A percentile compares a stretch with the other conserved stretches of the same genome.
Evolutionary conservation across 2,888 invertebrate genomes (phyloP).

Genomic region (Xestobium rufovillosum): DNA sequence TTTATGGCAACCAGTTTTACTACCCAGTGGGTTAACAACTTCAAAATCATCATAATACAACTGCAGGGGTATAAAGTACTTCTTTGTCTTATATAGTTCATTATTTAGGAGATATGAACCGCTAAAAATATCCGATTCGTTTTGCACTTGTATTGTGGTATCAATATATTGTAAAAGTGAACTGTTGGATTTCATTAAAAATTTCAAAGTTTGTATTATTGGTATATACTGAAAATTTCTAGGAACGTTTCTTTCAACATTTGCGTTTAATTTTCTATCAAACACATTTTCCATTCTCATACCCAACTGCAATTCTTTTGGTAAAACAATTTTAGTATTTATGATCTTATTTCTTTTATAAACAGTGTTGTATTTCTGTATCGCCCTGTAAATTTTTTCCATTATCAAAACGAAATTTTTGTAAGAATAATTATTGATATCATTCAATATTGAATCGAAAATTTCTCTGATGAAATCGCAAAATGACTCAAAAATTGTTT

Average conservation of each 20-base stretch:
- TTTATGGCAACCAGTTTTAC: slow-evolving; percentile 13
- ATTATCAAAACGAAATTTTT: no score
- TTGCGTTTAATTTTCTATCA: not conserved
- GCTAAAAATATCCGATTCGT: not conserved
- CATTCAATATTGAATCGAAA: no score
- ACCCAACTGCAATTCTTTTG: not conserved
- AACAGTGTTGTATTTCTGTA: no score
- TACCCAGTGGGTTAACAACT: slow-evolving; percentile 12
- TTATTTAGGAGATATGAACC: not conserved
- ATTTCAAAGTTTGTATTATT: not conserved
- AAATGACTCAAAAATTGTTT: no score
- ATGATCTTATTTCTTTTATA: no score
- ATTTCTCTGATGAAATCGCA: no score
- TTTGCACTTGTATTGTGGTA: not conserved
- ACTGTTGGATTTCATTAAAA: not conserved
- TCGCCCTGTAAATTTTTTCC: no score
- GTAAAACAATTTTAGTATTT: not conserved
- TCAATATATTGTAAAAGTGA: not conserved
- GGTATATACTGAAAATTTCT: not conserved
- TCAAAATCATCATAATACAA: slow-evolving; percentile 16
- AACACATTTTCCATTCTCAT: not conserved
- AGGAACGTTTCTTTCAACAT: slow-evolving; percentile 1
- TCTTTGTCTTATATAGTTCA: not conserved
- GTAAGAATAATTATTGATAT: no score
- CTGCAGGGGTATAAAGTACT: slow-evolving; percentile 8